Evolutionary conservation across 2,888 invertebrate genomes (phyloP), one percentile per base, ranked within the genome.

Genomic region (Dysmachus trigonus): DNA sequence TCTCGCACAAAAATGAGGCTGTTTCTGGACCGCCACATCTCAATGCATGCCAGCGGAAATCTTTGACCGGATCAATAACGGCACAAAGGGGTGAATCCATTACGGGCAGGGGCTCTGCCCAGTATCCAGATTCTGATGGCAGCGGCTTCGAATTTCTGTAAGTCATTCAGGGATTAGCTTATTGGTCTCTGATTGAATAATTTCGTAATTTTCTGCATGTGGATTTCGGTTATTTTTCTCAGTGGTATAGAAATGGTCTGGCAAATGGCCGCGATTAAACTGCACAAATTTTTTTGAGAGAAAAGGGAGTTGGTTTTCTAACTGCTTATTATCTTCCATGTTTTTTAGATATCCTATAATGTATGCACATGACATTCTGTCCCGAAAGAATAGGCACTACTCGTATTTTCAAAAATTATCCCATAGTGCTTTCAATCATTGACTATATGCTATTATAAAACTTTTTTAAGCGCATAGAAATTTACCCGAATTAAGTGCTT

Each of bases 1-100:
- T 93, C 93, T 96, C 96, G 90, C 96, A 96, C 88, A 96, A 94
- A 91, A 96, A 96, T 7, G 96, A 95, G 0, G 96, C 96, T 0
- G 95, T 95, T 88, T 95, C 95, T 0, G 96, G 96, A 31, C 96
- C 96, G 10, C 96, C 96, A 89, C 96, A 96, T 13, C 95, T 93
- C 77, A 95, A 93, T 0, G 95, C 94, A 90, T 95, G 95, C 96
- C 96, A 96, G 88, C 96, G 94, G 92, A 95, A 96, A 92, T 96
- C 96, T 10, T 95, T 94, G 4, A 95, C 93, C 1, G 96, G 96
- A 91, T 96, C 95, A 86, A 95, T 94, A 76, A 95, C 95, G 30
- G 95, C 96, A 90, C 96, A 96, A 4, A 96, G 93, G 0, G 96
- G 95, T 2, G 92, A 91, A 85, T 94, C 93, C 90, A 94, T 94